Base-by-base conservation (phyloP, 2,888 invertebrate species). In the Petrophora chlorosata region DNA sequence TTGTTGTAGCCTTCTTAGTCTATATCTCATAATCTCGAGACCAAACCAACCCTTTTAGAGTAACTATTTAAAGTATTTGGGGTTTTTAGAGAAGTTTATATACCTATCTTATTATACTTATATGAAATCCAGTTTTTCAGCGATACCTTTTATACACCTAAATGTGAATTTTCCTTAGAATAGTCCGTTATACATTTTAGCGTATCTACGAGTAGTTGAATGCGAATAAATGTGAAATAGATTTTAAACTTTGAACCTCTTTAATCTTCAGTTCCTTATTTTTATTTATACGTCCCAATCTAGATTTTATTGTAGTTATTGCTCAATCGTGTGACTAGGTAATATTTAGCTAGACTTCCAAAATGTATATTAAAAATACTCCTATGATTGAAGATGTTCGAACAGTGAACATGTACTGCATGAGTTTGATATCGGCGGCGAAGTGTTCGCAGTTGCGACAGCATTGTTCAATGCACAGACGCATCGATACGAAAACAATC, bases 31-130 rank as follows among this genome's bases (percentile, higher is more conserved):
- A 87, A 82, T 86, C 81, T 87, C 85, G 81, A 82, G 89, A 89
- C 89, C 89, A 89, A 89, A 77, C 73, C 78, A 79, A 83, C 73
- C 76, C 78, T 79, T 85, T 84, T 85, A 85, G 79, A 86, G 61
- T 73, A 79, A 79, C 78, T 85, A 82, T 82, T 67, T 65, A 70
- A 65, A 64, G 69, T 78, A 73, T 80, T 79, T 75, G 76, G 77
- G 75, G 70, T 77, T 86, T 87, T 86, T 87, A 87, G 82, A 88
- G 67, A 85, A 70, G 55, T 87, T 87, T 89, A 82, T 89, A 82
- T 82, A 80, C 73, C 64, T 70, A 66, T 65, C 68, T 66, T 70
- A 68, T 62, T 82, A 79, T 82, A 82, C 75, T 73, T 85, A 80
- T 82, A 87, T 65, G 71, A 61, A 70, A 79, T 79, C 79, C 79